Base-by-base conservation (phyloP, 2,797 vertebrate species). In the Mus minutoides region DNA sequence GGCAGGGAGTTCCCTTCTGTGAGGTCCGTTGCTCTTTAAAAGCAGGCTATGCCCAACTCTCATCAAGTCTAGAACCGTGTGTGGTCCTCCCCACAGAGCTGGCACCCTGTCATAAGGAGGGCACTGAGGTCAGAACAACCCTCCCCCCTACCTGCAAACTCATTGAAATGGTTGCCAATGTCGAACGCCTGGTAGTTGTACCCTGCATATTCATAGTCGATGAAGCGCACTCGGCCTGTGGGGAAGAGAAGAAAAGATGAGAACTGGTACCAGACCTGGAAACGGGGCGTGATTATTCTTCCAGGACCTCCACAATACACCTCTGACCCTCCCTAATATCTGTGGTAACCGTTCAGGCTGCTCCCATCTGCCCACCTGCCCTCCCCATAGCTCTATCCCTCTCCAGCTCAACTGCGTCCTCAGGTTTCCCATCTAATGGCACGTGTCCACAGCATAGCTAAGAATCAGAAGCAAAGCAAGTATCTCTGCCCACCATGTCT, bases 101-200 rank as follows among this genome's bases (percentile, higher is more conserved):
- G 43, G 24, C 22, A 82, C 9, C 77, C 71, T 75, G 29, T 24
- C 31, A 19, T 2, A 10, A 84, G 67, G 24, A 52, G 4, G 4
- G 21, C 3, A 22, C 21, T 26, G 0, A 21, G 76, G n/a, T 43
- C 26, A 17, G 0, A 31, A 24, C 0, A n/a, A 62, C 0, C 19
- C 16, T 16, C 0, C 16, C 19, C 0, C 99, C 98, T 96, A 99
- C 99, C 99, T 97, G 99, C 99, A 97, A 99, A 99, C 97, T 99
- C 99, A 5, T 99, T 99, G 97, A 99, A 99, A 98, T 99, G 99
- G 98, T 99, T 99, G 58, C 99, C 99, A 2, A 99, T 99, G 98
- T 99, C 99, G 3, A 99, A 99, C 26, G 99, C 99, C 98, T 99
- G 99, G 98, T 99, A 99, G 98, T 99, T 99, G 98, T 99, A 99